Base-by-base conservation (phyloP, 2,113 vertebrate genomes). In the Fregata magnificens region DNA sequence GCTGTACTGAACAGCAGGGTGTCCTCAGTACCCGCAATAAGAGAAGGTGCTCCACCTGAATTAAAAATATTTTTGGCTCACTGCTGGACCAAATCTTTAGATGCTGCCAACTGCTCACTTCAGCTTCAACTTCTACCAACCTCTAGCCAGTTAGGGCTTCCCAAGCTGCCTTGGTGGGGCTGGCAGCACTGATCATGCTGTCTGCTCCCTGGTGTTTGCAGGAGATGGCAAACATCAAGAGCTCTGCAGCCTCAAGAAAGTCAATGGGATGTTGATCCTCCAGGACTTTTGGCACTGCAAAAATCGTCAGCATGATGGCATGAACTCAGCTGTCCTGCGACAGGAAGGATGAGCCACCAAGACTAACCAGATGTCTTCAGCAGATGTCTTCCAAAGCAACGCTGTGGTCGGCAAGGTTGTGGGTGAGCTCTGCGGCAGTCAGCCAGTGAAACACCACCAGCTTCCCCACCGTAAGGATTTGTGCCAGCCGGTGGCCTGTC, bases 321-420 rank as follows among this genome's bases (percentile, higher is more conserved):
- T 0, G 0, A 55, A 25, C 13, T 50, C 65, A 78, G 38, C 25
- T 45, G 22, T 70, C 49, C 77, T 1, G 0, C 16, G 28, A 49
- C 0, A 0, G 36, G 31, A 62, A 59, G 21, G 17, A 28, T 0
- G 3, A 76, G 59, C 62, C 62, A 58, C 15, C 6, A 65, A 2
- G 1, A 5, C 31, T 24, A 59, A 16, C 7, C 24, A 44, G 31
- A 5, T 42, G 10, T 36, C 49, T 83, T 63, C 61, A 74, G 34
- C 31, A 74, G 50, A 29, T 3, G 1, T 42, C 29, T 78, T 79
- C 52, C 24, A 53, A 53, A 40, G 22, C 52, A 29, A 4, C 2
- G 10, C 26, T 8, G 1, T 3, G 3, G 25, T 58, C 11, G 20
- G 32, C 38, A 66, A 53, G 40, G 31, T 8, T 45, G 52, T 0